These are phyloP conservation scores for Platycercus adscitus DNA, from an alignment of 2,113 vertebrate genomes.

Conservation along the genomic window DNA sequence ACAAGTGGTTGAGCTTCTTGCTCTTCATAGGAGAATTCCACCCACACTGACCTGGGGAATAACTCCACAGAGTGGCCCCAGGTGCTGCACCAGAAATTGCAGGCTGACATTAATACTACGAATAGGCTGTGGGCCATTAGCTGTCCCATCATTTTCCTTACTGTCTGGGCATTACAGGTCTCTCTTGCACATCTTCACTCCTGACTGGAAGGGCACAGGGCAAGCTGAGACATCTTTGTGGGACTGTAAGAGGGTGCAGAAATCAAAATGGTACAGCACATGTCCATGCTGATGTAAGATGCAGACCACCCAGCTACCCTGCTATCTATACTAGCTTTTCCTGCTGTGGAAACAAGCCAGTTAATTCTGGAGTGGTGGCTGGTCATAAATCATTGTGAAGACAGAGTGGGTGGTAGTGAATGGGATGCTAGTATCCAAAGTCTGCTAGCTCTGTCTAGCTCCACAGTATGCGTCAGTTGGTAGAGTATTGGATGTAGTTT, in stretches of 20 bases:
- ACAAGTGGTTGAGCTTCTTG: not conserved
- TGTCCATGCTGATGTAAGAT: not conserved
- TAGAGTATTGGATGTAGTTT: not conserved
- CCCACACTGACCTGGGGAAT: not conserved
- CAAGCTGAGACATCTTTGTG: not conserved
- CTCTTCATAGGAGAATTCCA: not conserved
- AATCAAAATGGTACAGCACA: not conserved
- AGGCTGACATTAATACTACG: not conserved
- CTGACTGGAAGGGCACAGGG: not conserved
- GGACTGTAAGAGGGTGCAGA: not conserved
- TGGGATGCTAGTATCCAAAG: not conserved
- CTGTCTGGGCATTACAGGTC: not conserved
- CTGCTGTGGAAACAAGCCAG: not conserved
- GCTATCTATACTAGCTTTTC: not conserved
- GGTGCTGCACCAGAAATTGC: not conserved
- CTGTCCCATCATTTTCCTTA: not conserved
- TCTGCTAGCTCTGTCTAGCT: not conserved
- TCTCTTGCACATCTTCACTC: not conserved
- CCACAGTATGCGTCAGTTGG: not conserved
- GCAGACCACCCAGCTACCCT: not conserved
- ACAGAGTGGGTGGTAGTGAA: not conserved
- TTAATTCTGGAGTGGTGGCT: not conserved
- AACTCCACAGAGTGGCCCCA: not conserved
- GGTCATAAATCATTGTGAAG: slow-evolving; percentile 10
- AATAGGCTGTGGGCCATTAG: not conserved